Percentiles rank a stretch among this genome's conserved stretches.
These are phyloP conservation scores for Cheilosia urbana DNA, from an alignment of 2,888 invertebrate genomes.

Conservation along the genomic window DNA sequence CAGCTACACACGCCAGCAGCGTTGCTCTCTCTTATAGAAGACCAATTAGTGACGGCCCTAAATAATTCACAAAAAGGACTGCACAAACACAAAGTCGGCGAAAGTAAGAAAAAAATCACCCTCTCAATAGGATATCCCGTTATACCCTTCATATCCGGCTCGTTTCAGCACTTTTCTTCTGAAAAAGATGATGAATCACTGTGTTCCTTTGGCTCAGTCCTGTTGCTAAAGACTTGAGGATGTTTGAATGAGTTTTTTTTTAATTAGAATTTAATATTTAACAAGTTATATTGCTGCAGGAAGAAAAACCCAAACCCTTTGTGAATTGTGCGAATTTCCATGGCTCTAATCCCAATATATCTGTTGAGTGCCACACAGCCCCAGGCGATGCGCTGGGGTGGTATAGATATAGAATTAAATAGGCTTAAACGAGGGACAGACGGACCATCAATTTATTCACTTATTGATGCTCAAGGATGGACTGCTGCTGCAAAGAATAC, in stretches of 20 bases:
- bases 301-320: not conserved
- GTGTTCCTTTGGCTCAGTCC: not conserved
- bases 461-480: conserved; percentile 50
- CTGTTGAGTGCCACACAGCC: conserved; percentile 56
- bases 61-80: conserved; percentile 49
- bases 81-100: conserved; percentile 10
- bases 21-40: conserved; percentile 34
- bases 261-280: conserved; percentile 73
- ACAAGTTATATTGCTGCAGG: not conserved
- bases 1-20: conserved; percentile 8
- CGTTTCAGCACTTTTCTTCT: conserved; percentile 7
- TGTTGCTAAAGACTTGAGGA: conserved; percentile 27
- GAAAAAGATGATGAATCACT: not conserved
- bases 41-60: conserved; percentile 69
- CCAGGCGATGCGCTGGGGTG: conserved; percentile 5
- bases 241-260: conserved; percentile 16
- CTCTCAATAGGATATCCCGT: not conserved
- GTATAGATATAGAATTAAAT: conserved; percentile 20
- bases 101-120: not conserved
- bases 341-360: not conserved
- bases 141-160: not conserved
- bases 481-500: conserved; percentile 41
- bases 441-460: conserved; percentile 50
- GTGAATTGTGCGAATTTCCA: conserved; percentile 10
- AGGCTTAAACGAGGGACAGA: conserved; percentile 54